Percentiles rank a stretch among this genome's conserved stretches.
Evolutionary conservation across 2,888 invertebrate genomes (phyloP).

Genomic region (Tachystola acroxantha): DNA sequence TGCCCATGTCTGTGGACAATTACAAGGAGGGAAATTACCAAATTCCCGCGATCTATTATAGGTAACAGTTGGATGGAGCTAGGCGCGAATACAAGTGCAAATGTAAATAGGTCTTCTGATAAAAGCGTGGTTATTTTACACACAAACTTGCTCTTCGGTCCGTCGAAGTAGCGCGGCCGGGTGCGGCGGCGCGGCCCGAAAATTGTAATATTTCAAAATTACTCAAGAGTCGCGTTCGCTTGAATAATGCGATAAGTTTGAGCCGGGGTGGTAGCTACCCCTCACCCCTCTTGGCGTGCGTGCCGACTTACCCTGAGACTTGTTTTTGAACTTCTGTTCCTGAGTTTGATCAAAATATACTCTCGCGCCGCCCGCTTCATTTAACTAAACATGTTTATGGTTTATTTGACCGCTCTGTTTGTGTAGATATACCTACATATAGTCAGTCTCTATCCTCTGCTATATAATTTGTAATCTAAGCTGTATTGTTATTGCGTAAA

Average conservation of each 20-base stretch:
- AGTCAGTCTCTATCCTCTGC: not conserved
- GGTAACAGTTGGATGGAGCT: no score
- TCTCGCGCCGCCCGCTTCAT: slow-evolving; percentile 47
- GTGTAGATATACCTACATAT: no score
- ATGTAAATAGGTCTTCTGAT: not conserved
- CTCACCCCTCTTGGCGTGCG: slow-evolving; percentile 38
- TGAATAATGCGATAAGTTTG: slow-evolving; percentile 76
- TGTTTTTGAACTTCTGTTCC: slow-evolving; percentile 72
- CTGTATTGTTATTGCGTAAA: no score
- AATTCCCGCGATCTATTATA: no score
- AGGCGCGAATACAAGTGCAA: no score
- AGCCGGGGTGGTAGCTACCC: slow-evolving; percentile 44
- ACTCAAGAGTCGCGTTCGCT: slow-evolving; percentile 76
- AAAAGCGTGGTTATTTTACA: slow-evolving; percentile 9
- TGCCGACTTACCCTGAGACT: slow-evolving; percentile 56
- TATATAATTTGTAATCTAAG: not conserved
- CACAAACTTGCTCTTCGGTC: slow-evolving; percentile 40
- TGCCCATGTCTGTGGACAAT: no score
- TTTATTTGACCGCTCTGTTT: slow-evolving; percentile 21
- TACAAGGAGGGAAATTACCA: no score
- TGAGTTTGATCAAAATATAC: slow-evolving; percentile 72
- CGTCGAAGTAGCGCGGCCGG: slow-evolving; percentile 32
- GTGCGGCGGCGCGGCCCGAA: slow-evolving; percentile 61
- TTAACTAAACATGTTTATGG: slow-evolving; percentile 28
- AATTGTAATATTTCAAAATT: slow-evolving; percentile 79